These are phyloP conservation scores for Glandiceps talaboti DNA, from an alignment of 53 echinoderm and acorn worm genomes.

Conservation along the genomic window DNA sequence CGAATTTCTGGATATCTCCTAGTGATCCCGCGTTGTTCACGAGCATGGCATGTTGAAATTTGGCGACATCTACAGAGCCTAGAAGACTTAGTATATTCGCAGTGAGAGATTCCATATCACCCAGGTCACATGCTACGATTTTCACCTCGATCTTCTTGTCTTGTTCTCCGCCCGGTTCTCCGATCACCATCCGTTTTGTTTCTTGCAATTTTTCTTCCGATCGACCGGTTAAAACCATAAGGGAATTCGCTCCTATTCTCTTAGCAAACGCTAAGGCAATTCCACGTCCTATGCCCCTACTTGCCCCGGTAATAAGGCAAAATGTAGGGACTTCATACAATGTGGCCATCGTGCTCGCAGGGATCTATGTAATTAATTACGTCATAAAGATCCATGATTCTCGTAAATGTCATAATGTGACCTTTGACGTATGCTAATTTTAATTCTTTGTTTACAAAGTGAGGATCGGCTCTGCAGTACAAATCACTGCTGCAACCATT, in stretches of 20 bases:
- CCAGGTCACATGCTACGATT: conserved; percentile 40
- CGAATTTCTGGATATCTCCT: conserved; percentile 31
- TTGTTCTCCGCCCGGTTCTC: conserved; percentile 19
- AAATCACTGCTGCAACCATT: too few species aligned
- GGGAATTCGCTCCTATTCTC: conserved; percentile 30
- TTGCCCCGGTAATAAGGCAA: conserved; percentile 75
- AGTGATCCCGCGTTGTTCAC: conserved; percentile 66
- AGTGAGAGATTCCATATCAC: conserved; percentile 6
- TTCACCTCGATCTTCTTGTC: conserved; percentile 42
- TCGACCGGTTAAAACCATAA: conserved; percentile 50
- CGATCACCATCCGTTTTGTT: conserved; percentile 36
- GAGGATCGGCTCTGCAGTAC: too few species aligned
- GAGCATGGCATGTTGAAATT: conserved; percentile 54
- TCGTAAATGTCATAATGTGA: too few species aligned
- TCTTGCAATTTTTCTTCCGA: conserved; percentile 38
- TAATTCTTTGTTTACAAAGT: too few species aligned
- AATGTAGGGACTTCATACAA: conserved; percentile 43
- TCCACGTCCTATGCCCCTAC: conserved; percentile 67
- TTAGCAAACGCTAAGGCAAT: conserved; percentile 45
- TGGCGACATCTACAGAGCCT: conserved; percentile 17
- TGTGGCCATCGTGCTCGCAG: too few species aligned
- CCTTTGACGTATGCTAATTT: too few species aligned
- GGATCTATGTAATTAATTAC: too few species aligned
- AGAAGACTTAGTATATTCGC: conserved; percentile 11
- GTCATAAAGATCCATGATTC: too few species aligned